Conservation (phyloP, 1,140 invertebrate species). For the Magallana angulata region DNA sequence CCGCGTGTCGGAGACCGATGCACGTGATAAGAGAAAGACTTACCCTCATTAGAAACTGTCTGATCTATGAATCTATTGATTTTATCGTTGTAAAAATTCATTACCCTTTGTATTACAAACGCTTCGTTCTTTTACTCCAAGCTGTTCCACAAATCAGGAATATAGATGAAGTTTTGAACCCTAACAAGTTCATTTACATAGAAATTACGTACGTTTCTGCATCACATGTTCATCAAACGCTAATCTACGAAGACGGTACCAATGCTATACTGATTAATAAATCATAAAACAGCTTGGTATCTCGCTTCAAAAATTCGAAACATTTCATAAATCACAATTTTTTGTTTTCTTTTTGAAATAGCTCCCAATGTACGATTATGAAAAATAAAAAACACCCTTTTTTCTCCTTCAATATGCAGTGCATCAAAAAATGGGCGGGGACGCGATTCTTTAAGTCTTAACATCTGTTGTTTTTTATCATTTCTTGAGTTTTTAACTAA, state of each 20-base stretch:
- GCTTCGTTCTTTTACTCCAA: not conserved
- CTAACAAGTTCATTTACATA: not conserved
- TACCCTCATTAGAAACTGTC: not conserved
- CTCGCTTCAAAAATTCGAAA: not conserved
- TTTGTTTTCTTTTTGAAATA: not conserved
- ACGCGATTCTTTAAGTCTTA: not conserved
- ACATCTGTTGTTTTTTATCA: conserved; percentile 3
- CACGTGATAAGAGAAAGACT: conserved; percentile 13
- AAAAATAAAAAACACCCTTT: not conserved
- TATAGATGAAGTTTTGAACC: not conserved
- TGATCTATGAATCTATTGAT: conserved; percentile 31
- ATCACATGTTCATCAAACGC: too few relatives aligned
- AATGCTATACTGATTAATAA: not conserved
- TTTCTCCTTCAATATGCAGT: not conserved
- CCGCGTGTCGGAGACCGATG: not conserved
- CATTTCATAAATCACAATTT: not conserved
- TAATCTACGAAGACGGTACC: too few relatives aligned
- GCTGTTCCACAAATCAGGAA: not conserved
- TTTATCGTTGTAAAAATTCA: conserved; percentile 1
- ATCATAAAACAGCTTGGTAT: conserved; percentile 18
- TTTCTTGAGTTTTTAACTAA: not conserved
- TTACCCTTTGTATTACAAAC: not conserved
- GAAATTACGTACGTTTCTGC: not conserved
- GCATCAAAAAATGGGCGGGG: not conserved
- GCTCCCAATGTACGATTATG: not conserved